A percentile compares a stretch with the other conserved stretches of the same genome.
Conservation (phyloP, 23 tunicate species). For the Styela clava region DNA sequence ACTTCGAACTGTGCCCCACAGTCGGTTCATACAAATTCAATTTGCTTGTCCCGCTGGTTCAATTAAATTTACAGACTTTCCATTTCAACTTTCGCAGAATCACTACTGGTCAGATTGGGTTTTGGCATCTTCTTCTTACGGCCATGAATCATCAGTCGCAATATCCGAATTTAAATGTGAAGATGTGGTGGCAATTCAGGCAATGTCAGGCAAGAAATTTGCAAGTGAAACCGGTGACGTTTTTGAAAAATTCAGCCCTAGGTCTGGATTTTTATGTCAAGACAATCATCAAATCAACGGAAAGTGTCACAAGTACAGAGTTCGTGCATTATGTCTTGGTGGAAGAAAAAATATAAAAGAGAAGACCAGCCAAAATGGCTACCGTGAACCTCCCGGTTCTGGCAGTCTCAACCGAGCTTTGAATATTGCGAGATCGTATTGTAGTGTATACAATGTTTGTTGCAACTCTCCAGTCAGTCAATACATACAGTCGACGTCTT, state of each 20-base stretch:
- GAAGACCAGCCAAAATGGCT: neutral
- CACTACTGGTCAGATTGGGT: conserved; percentile 22
- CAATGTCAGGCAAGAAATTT: neutral
- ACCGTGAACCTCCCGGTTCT: neutral
- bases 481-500: neutral
- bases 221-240: conserved; percentile 80
- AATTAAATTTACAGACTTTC: conserved; percentile 50
- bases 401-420: neutral
- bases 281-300: conserved; percentile 48
- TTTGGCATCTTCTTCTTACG: neutral
- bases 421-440: neutral
- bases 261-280: conserved; percentile 57
- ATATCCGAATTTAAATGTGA: neutral
- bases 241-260: conserved; percentile 51
- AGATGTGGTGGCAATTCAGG: conserved; percentile 12
- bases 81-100: conserved; percentile 46
- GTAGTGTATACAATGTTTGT: neutral
- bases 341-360: neutral
- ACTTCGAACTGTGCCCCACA: conserved; percentile 21
- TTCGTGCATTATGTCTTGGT: conserved; percentile 61
- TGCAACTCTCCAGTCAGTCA: neutral
- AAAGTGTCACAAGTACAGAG: conserved; percentile 51
- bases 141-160: neutral
- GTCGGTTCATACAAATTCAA: conserved; percentile 43
- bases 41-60: conserved; percentile 72